Base-by-base conservation (phyloP, 2,113 vertebrate genomes). In the Daubentonia madagascariensis region DNA sequence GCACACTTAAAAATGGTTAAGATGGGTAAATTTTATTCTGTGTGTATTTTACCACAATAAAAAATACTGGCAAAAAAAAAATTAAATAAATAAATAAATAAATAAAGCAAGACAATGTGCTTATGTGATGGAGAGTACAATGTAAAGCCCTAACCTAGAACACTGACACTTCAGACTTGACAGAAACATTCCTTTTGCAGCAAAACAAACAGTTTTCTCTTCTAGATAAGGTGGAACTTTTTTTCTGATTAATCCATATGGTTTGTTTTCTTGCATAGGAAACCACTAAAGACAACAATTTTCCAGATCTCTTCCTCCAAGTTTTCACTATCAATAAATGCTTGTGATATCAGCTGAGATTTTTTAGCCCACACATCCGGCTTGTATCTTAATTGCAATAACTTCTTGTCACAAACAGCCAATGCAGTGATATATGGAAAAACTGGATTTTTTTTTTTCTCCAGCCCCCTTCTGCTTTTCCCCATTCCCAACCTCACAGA, bases 331-430 rank as follows among this genome's bases (percentile, higher is more conserved):
- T 99, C 99, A 99, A 98, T 98, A 98, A 98, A 98, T 98, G 98
- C 98, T 98, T 98, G 95, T 95, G 97, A 92, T 99, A 99, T 99
- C 99, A 99, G 98, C 92, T 28, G 45, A 97, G 98, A 97, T 98
- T 98, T 98, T 93, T 98, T 97, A 98, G 98, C 98, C 98, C 98
- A 99, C 98, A 98, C 98, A 98, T 99, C 99, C 98, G 98, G 98
- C 94, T 96, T 95, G 50, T 99, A 98, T 99, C 98, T 99, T 98
- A 99, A 99, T 98, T 98, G 98, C 98, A 99, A 97, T 98, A 99
- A 98, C 98, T 98, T 98, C 98, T 98, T n/a, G 30, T 98, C 98
- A 98, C 98, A 98, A 98, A 98, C 98, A 98, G 98, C 97, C 96
- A 97, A 94, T 96, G 95, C 94, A 89, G 89, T 97, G 98, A 99